Evolutionary conservation across 2,888 invertebrate species (phyloP), one percentile per base, ranked within the genome.

Genomic region (Meiosimyza platycephala): DNA sequence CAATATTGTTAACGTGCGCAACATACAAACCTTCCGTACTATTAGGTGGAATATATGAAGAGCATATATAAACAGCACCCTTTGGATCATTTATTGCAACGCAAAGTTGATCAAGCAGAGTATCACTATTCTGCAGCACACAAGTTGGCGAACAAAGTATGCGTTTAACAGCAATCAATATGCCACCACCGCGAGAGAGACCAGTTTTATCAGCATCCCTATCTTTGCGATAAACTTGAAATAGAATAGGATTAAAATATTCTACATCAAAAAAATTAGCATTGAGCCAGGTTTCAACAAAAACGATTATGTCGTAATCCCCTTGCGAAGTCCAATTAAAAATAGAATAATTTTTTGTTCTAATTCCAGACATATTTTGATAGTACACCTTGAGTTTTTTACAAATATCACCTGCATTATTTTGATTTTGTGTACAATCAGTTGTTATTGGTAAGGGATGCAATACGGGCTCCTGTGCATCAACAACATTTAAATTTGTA

Each of bases 161-260:
- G 0, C 33, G n/a, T 28, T 33, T 54, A n/a, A 67, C 13, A 28
- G 28, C 50, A 59, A 60, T 28, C 16, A 60, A 13, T 15, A 50
- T 18, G 59, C 57, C 48, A 69, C 48, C 18, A 15, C 48, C 59
- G 13, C 48, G 48, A n/a, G 18, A 16, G 22, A 33, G 15, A 48
- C 57, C 59, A 59, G 60, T 47, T 48, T 50, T 51, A 22, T 48
- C 11, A 69, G 57, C 28, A 64, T 40, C 40, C 9, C 47, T 50
- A 52, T 55, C 47, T 13, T 22, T 57, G 22, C n/a, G 55, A 52
- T 18, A 9, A 22, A 40, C 33, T 55, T 55, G 18, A 55, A 48
- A 47, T 16, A 64, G 11, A 47, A 1, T 15, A 13, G 55, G 15
- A 47, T 55, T 16, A 16, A 15, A 13, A 15, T 15, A n/a, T 55